Evolutionary conservation across 2,888 invertebrate genomes (phyloP).

Genomic region (Microctonus hyperodae): DNA sequence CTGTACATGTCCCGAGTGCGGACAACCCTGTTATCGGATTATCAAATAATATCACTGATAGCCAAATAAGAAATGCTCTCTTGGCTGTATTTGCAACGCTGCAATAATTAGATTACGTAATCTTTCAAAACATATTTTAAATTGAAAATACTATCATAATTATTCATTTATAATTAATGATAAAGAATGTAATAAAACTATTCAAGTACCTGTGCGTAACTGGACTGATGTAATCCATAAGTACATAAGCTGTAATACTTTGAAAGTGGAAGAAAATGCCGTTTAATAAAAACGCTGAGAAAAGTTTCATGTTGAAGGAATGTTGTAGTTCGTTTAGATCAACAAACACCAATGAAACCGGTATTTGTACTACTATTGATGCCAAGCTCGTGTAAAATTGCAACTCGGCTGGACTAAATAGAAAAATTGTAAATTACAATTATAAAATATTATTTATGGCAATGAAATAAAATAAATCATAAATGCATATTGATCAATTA

Average conservation of each 20-base stretch:
- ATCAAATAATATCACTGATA: conserved; percentile 77
- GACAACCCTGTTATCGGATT: conserved; percentile 78
- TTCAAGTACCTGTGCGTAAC: conserved; percentile 75
- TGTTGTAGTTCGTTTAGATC: conserved; percentile 67
- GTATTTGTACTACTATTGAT: conserved; percentile 76
- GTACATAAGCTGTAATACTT: conserved; percentile 80
- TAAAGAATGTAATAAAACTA: conserved; percentile 12
- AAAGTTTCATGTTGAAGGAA: conserved; percentile 63
- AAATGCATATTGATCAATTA: background rate
- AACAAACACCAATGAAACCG: conserved; percentile 72
- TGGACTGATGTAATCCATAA: conserved; percentile 82
- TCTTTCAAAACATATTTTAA: background rate
- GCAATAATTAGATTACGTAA: conserved; percentile 42
- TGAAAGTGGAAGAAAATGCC: conserved; percentile 82
- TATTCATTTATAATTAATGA: background rate
- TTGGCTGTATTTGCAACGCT: conserved; percentile 84
- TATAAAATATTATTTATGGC: background rate
- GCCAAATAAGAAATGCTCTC: conserved; percentile 79
- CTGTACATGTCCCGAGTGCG: conserved; percentile 74
- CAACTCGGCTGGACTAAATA: conserved; percentile 74
- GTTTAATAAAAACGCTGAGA: conserved; percentile 72
- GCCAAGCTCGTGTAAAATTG: conserved; percentile 82
- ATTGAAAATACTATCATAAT: background rate
- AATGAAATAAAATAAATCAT: conserved; percentile 1
- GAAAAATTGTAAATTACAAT: background rate